Base-by-base conservation (phyloP, 2,888 invertebrate genomes). In the Oscheius sp. region DNA sequence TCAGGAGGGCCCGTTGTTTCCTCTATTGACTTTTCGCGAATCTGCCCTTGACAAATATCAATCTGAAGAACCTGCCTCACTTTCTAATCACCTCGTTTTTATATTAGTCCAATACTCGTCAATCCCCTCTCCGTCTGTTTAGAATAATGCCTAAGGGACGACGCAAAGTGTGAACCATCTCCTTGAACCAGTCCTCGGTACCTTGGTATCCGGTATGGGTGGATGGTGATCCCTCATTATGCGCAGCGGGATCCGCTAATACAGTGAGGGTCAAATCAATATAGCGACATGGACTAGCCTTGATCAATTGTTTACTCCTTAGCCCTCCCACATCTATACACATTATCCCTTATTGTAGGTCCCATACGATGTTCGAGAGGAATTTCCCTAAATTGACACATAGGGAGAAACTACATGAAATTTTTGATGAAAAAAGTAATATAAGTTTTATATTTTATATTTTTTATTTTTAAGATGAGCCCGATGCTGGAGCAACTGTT, bases 271-370 rank as follows among this genome's bases (percentile, higher is more conserved):
- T 34, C 39, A 34, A 34, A 45, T 61, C 61, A 42, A 61, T 61
- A 42, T 4, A 33, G 31, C 45, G 27, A 17, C 45, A 17, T 25
- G 15, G 10, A 17, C 33, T 31, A 39, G 42, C 42, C 12, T 12
- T 42, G n/a, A n/a, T n/a, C 34, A 34, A 23, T 5, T 57, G 57
- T 57, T 57, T 57, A 57, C 57, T 34, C 34, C 57, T 34, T 42
- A 15, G 17, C 17, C 17, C 42, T 42, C 42, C 37, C 42, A 6
- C 42, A 17, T n/a, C n/a, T n/a, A n/a, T n/a, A n/a, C n/a, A n/a
- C n/a, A n/a, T n/a, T n/a, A n/a, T n/a, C n/a, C n/a, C n/a, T n/a
- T n/a, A n/a, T n/a, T n/a, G n/a, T n/a, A n/a, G n/a, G 37, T 34
- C 37, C 6, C 37, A 34, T 34, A 34, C 15, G 3, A 48, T 48